Conservation (phyloP, 2,113 vertebrate species). For the Sceloporus undulatus region DNA sequence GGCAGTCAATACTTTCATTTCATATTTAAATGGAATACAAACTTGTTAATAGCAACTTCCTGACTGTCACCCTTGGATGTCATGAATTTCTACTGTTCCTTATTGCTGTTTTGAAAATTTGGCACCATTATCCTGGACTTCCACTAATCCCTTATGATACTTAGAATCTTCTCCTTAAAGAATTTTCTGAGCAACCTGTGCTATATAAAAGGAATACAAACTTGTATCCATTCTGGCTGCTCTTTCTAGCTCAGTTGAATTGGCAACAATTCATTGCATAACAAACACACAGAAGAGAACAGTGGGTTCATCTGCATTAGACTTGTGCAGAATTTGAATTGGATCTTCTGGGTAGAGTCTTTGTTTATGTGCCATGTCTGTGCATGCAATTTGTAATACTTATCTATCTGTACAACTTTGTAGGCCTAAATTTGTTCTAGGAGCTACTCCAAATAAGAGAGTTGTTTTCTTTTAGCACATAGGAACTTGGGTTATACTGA, state of each 20-base stretch:
- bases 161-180: background rate
- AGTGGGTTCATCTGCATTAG: background rate
- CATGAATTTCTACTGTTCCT: no score
- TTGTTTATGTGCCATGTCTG: background rate
- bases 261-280: background rate
- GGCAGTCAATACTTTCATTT: no score
- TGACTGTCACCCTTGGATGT: no score
- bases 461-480: background rate
- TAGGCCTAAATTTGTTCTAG: background rate
- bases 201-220: background rate
- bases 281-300: background rate
- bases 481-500: background rate
- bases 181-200: background rate
- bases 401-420: background rate
- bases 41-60: no score
- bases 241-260: background rate
- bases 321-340: background rate
- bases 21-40: no score
- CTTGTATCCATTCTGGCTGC: background rate
- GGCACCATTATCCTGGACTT: background rate
- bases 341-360: background rate
- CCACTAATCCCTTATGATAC: background rate
- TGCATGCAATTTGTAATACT: background rate
- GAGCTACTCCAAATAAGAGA: background rate
- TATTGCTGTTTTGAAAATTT: no score